Conservation (phyloP, 2,113 vertebrate species). For the Albula glossodonta region DNA sequence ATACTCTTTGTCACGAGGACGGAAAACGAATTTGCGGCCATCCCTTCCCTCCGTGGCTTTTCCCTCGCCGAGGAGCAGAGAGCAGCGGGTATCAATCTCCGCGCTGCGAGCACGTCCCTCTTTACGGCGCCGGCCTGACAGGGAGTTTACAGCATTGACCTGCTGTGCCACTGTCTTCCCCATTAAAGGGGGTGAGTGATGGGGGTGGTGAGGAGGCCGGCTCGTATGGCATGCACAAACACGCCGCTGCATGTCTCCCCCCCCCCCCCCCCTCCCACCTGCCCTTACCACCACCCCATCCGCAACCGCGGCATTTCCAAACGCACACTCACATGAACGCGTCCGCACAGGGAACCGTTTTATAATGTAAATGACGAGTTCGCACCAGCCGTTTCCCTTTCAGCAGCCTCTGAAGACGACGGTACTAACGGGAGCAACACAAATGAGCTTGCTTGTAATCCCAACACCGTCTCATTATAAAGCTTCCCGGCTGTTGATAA, state of each 20-base stretch:
- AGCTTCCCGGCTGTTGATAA: background rate
- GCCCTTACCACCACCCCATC: background rate
- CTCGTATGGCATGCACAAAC: constrained; percentile 54
- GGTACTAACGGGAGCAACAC: background rate
- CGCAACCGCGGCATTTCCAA: too few relatives aligned
- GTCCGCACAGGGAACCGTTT: background rate
- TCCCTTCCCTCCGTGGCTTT: background rate
- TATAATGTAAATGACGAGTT: background rate
- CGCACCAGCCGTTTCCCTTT: background rate
- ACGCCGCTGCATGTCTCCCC: background rate
- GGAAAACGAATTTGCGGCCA: constrained; percentile 19
- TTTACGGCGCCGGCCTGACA: constrained; percentile 43
- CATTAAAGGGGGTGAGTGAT: constrained; percentile 58
- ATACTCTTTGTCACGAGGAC: constrained; percentile 24
- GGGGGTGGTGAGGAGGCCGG: constrained; percentile 24
- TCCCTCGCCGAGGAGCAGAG: background rate
- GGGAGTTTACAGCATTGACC: constrained; percentile 58
- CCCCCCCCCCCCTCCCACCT: too few relatives aligned
- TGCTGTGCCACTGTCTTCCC: constrained; percentile 41
- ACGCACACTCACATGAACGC: background rate
- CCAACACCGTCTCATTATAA: background rate
- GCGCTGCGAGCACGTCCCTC: constrained; percentile 27
- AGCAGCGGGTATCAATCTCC: constrained; percentile 46
- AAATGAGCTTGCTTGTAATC: background rate
- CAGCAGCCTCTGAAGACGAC: background rate